Percentiles rank a stretch among this genome's conserved stretches.
phyloP scores from a whole-genome alignment of 1,140 invertebrate genomes.

The Drosophila subpulchrella region DNA sequence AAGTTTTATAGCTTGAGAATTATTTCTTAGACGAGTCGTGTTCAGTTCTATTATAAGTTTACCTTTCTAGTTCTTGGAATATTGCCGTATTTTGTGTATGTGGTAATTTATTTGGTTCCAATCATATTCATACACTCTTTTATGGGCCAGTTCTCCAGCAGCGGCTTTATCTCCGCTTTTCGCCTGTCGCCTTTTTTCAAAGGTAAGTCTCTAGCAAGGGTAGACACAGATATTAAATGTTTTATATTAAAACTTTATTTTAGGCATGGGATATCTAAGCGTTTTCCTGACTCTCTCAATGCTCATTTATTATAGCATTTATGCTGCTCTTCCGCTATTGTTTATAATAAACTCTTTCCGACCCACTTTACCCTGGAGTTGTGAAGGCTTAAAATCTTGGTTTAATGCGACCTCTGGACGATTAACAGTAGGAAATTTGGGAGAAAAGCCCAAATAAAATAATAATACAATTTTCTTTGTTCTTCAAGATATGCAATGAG shows the following conservation, averaged over 20 bases:
- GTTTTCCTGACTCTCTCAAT: constrained; percentile 46
- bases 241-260: not conserved
- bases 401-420: not conserved
- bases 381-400: constrained; percentile 50
- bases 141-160: constrained; percentile 80
- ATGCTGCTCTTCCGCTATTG: constrained; percentile 65
- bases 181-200: constrained; percentile 76
- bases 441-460: not conserved
- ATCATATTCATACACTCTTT: constrained; percentile 78
- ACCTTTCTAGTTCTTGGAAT: constrained; percentile 51
- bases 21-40: no score
- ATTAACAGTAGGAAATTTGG: constrained; percentile 37
- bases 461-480: not conserved
- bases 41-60: no score
- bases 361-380: constrained; percentile 75
- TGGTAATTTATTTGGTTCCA: constrained; percentile 68
- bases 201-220: constrained; percentile 39
- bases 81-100: constrained; percentile 62
- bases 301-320: constrained; percentile 63
- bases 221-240: not conserved
- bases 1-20: no score
- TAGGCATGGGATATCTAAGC: constrained; percentile 77
- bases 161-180: constrained; percentile 77
- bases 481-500: constrained; percentile 37
- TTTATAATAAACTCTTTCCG: constrained; percentile 61